phyloP scores from a whole-genome alignment of 2,113 vertebrate species.

The Suricata suricatta region DNA sequence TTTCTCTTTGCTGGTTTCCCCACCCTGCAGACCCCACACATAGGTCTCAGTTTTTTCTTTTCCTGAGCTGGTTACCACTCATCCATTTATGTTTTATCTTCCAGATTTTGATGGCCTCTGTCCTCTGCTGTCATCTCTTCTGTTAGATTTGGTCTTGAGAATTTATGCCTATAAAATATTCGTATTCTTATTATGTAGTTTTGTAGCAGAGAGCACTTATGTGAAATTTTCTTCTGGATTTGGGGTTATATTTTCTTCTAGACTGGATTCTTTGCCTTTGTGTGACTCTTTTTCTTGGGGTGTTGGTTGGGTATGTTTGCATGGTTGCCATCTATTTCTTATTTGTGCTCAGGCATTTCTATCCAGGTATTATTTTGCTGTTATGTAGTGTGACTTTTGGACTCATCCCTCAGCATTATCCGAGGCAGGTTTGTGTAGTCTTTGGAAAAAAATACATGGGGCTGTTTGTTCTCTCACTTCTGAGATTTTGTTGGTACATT shows the following conservation, averaged over 20 bases:
- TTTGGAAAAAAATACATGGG: background rate
- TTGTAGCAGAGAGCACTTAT: background rate
- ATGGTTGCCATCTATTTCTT: background rate
- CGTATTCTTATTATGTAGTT: background rate
- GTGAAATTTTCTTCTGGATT: background rate
- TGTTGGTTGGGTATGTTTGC: background rate
- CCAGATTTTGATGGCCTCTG: background rate
- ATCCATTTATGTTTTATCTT: background rate
- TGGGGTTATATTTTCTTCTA: background rate
- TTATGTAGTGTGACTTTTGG: background rate
- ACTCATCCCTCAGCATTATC: background rate
- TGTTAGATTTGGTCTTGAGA: background rate
- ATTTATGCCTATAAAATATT: background rate
- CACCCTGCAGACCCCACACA: background rate
- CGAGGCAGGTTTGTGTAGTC: background rate
- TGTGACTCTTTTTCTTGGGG: background rate
- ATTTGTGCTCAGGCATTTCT: background rate
- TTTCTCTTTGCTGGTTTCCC: background rate
- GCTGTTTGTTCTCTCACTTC: background rate
- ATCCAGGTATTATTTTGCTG: background rate
- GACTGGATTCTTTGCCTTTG: background rate
- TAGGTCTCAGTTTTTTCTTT: background rate
- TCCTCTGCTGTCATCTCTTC: background rate
- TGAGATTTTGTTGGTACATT: background rate
- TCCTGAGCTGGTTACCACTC: background rate